Percentiles rank a stretch among this genome's conserved stretches.
Evolutionary conservation across 1,140 invertebrate species (phyloP).

Genomic region (Caenorhabditis remanei): DNA sequence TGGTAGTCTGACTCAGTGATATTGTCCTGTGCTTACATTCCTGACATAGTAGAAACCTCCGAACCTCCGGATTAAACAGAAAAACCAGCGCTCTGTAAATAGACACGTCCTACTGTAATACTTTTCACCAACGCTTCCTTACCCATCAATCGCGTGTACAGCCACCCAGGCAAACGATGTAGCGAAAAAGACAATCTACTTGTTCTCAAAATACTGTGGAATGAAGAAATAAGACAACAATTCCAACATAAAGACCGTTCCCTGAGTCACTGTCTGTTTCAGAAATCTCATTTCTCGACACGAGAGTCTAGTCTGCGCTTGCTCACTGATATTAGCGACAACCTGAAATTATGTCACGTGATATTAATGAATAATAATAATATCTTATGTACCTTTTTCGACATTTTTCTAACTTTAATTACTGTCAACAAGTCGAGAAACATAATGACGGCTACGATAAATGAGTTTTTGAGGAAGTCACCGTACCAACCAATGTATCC

Average conservation of each 20-base stretch:
- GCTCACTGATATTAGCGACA: not conserved
- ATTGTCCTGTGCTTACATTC: no score
- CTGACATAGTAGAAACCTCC: no score
- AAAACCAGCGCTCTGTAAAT: no score
- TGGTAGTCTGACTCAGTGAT: no score
- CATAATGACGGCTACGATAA: no score
- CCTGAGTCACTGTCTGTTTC: constrained; percentile 36
- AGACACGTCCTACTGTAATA: no score
- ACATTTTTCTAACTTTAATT: not conserved
- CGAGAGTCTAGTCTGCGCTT: not conserved
- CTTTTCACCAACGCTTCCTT: no score
- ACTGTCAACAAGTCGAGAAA: not conserved
- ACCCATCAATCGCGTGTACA: constrained; percentile 51
- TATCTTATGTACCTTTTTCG: not conserved
- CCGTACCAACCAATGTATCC: not conserved
- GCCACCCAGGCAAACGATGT: constrained; percentile 54
- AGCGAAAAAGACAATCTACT: constrained; percentile 25
- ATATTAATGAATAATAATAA: no score
- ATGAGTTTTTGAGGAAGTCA: no score
- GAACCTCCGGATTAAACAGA: no score
- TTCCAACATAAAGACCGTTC: constrained; percentile 45
- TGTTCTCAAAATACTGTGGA: constrained; percentile 40
- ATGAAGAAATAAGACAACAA: constrained; percentile 50
- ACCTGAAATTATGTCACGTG: not conserved
- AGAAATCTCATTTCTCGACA: constrained; percentile 48